Percentiles rank a stretch among this genome's conserved stretches.
These are phyloP conservation scores for Monarcha castaneiventris DNA, from an alignment of 2,113 vertebrate genomes.

Conservation along the genomic window DNA sequence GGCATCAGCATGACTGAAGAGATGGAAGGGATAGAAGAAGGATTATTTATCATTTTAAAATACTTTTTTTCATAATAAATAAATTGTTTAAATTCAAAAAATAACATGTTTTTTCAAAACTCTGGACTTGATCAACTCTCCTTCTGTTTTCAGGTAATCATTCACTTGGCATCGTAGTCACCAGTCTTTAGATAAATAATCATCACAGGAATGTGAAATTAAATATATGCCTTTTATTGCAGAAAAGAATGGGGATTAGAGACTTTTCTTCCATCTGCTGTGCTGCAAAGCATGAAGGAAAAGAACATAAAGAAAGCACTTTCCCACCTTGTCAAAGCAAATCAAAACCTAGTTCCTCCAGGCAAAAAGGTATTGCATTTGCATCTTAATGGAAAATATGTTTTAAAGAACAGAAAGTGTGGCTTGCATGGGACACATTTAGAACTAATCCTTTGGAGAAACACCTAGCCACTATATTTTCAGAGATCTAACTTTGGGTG, in stretches of 20 bases:
- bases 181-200: constrained; percentile 58
- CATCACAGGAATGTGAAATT: constrained; percentile 60
- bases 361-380: constrained; percentile 94
- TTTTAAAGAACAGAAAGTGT: constrained; percentile 56
- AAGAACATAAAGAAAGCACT: constrained; percentile 99
- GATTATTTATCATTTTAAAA: neutral
- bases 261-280: constrained; percentile 95
- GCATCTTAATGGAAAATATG: constrained; percentile 71
- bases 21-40: neutral
- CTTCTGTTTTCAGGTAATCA: constrained; percentile 11
- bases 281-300: constrained; percentile 99
- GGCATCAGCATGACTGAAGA: neutral
- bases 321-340: constrained; percentile 97
- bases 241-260: constrained; percentile 99
- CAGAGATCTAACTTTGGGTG: constrained; percentile 10
- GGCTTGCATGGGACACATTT: constrained; percentile 27
- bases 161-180: constrained; percentile 20
- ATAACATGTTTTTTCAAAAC: neutral
- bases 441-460: constrained; percentile 56
- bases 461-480: constrained; percentile 54
- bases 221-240: constrained; percentile 71
- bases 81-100: neutral
- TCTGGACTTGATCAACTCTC: neutral
- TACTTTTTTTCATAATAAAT: neutral
- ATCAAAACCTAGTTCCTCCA: constrained; percentile 97